These are phyloP conservation scores for Tuberolachnus salignus DNA, from an alignment of 2,888 invertebrate species.

Conservation along the genomic window DNA sequence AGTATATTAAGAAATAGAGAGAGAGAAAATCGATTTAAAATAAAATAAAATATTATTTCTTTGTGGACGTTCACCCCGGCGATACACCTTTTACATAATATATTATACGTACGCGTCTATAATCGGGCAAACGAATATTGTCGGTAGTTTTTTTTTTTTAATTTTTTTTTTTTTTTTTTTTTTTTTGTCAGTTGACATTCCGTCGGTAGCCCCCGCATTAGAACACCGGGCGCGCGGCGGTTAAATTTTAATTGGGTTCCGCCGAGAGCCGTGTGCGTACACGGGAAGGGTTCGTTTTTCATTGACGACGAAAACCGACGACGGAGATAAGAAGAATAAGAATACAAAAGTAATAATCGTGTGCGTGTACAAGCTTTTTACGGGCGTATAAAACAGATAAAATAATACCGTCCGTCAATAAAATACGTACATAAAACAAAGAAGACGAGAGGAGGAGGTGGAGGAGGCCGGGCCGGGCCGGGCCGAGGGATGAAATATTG, in stretches of 20 bases:
- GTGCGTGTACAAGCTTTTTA: no score
- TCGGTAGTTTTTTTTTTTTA: background rate
- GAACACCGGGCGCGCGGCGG: no score
- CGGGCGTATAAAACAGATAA: background rate
- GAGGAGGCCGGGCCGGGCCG: background rate
- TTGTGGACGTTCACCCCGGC: background rate
- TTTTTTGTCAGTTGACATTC: background rate
- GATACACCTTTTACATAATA: background rate
- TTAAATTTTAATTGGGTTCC: constrained; percentile 38
- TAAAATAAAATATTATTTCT: background rate
- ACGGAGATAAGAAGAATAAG: no score
- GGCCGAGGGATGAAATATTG: constrained; percentile 35
- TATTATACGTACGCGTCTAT: no score
- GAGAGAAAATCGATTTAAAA: no score
- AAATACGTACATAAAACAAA: background rate
- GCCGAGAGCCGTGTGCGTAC: background rate
- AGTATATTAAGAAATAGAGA: no score
- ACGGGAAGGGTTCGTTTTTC: constrained; percentile 25
- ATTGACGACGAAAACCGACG: constrained; percentile 6
- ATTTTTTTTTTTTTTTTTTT: background rate
- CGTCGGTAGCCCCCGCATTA: constrained; percentile 7
- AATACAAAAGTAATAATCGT: no score
- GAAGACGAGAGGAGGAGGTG: background rate
- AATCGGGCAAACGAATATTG: no score
- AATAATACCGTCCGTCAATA: background rate